These are phyloP conservation scores for Merluccius polli DNA, from an alignment of 2,797 vertebrate species.

Conservation along the genomic window DNA sequence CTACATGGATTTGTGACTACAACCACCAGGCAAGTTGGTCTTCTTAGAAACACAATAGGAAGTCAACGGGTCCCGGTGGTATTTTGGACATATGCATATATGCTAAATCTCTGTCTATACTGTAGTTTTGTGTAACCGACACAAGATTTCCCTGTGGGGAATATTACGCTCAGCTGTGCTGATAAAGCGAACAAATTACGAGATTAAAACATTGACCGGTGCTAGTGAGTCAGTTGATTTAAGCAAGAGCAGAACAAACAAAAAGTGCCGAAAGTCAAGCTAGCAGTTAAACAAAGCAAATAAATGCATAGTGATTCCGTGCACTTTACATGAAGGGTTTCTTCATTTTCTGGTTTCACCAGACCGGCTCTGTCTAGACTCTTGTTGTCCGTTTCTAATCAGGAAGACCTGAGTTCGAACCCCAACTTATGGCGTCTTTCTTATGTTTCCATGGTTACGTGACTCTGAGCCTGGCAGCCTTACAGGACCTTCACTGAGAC, in stretches of 20 bases:
- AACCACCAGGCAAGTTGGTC: background rate
- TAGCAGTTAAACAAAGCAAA: background rate
- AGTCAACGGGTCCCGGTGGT: background rate
- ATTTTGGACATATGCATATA: too few relatives aligned
- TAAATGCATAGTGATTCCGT: background rate
- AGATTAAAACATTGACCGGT: background rate
- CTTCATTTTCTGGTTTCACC: too few relatives aligned
- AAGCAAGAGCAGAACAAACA: slow-evolving; percentile 5
- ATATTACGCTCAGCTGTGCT: background rate
- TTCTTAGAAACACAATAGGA: background rate
- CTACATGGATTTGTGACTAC: background rate
- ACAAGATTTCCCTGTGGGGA: background rate
- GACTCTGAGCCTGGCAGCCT: background rate
- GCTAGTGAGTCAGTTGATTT: background rate
- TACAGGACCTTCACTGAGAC: too few relatives aligned
- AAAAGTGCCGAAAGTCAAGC: background rate
- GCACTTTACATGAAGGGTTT: background rate
- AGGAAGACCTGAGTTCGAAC: background rate
- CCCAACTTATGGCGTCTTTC: too few relatives aligned
- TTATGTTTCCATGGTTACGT: background rate
- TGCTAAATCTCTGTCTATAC: too few relatives aligned
- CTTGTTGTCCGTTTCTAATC: background rate
- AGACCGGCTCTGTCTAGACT: background rate
- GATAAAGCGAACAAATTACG: background rate
- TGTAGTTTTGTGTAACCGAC: background rate